Evolutionary conservation across 2,113 vertebrate genomes (phyloP).

Genomic region (Parus major): DNA sequence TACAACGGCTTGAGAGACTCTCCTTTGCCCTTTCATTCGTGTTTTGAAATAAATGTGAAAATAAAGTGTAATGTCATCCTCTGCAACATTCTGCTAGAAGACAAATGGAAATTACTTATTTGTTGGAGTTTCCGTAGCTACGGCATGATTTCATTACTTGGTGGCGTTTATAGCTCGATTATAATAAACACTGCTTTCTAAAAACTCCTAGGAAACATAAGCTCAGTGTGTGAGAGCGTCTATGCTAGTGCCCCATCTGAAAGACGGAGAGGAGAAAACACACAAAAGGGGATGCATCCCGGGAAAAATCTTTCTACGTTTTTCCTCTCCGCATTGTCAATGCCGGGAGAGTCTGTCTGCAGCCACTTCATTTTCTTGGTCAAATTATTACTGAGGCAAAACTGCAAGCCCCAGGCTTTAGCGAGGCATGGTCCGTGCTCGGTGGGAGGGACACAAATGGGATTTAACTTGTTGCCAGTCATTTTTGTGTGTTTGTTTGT

Average conservation of each 20-base stretch:
- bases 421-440: constrained; percentile 26
- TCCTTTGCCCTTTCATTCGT: not conserved
- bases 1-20: not conserved
- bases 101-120: not conserved
- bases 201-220: not conserved
- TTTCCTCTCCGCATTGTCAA: not conserved
- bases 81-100: not conserved
- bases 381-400: constrained; percentile 18
- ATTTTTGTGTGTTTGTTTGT: constrained; percentile 58
- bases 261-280: not conserved
- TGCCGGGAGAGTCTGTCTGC: not conserved
- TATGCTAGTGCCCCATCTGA: not conserved
- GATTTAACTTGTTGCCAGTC: constrained; percentile 62
- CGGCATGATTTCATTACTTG: not conserved
- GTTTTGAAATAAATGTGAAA: not conserved
- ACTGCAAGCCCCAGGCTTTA: constrained; percentile 6
- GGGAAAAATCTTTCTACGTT: not conserved
- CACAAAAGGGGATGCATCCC: not conserved
- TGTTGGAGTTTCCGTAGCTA: not conserved
- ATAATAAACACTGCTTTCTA: constrained; percentile 7
- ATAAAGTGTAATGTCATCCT: not conserved
- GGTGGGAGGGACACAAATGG: constrained; percentile 61
- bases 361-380: not conserved
- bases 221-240: not conserved
- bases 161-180: not conserved